Conservation (phyloP, 2,113 vertebrate genomes). For the Pampusana beccarii region DNA sequence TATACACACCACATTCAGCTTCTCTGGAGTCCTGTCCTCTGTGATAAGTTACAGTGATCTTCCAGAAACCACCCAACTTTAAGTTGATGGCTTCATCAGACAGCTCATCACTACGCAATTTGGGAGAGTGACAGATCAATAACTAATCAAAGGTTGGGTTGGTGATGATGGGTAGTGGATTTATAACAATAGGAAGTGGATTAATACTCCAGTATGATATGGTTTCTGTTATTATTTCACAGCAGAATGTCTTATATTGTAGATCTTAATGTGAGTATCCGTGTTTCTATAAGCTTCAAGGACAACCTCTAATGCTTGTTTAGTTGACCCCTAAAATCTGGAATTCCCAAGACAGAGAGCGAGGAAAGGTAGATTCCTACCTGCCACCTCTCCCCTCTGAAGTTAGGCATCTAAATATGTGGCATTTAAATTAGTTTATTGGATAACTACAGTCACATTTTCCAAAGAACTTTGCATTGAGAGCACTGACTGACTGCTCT, state of each 20-base stretch:
- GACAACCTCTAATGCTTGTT: background rate
- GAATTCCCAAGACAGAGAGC: background rate
- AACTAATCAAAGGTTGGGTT: background rate
- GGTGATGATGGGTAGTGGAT: background rate
- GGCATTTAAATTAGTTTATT: background rate
- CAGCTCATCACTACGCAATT: background rate
- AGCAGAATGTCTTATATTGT: background rate
- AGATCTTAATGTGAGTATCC: fast-evolving
- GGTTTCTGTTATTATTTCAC: background rate
- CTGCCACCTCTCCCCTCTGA: background rate
- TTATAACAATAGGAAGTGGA: background rate
- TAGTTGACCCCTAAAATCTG: background rate
- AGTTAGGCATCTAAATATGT: background rate
- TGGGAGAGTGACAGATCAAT: background rate
- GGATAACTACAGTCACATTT: background rate
- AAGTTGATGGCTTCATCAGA: background rate
- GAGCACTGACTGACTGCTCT: background rate
- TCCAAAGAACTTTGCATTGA: background rate
- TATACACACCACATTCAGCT: background rate
- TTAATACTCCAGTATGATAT: background rate
- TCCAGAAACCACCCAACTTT: background rate
- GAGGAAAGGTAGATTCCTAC: background rate
- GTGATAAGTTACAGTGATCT: background rate
- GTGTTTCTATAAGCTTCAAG: background rate
- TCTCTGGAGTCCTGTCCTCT: background rate